Base-by-base conservation (phyloP, 2,113 vertebrate species). In the Percina caprodes region DNA sequence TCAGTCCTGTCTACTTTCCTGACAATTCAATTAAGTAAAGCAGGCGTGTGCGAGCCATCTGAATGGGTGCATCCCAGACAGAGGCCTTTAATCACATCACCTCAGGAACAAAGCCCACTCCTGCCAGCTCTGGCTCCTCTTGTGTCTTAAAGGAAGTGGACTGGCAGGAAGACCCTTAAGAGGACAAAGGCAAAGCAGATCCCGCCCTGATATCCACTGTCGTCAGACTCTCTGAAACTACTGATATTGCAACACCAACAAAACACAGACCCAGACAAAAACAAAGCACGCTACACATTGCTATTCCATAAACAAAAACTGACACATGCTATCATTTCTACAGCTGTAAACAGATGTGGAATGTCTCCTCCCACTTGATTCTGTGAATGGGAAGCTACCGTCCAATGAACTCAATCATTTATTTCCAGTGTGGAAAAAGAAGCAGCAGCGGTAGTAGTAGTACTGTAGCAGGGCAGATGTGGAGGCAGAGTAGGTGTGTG, bases 1-100 rank as follows among this genome's bases (percentile, higher is more conserved):
- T 35, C 33, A 61, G 42, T 79, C 49, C 70, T 45, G 81, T 85
- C 91, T 80, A 71, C 73, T 80, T 83, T 80, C 80, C 78, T 42
- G 70, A 89, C 80, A 86, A 87, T 90, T 89, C 68, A 89, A 92
- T 93, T 89, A 90, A 74, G 62, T 85, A 75, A 88, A 86, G 79
- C 82, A 86, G 84, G 91, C 69, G 74, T 86, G 86, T 69, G 82
- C 12, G 63, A 80, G 76, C 74, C 75, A 77, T 89, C 72, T 55
- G 74, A 87, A 82, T 81, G 73, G 77, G 19, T 48, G 15, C 83
- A 46, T 79, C 68, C 72, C 58, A 82, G 86, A 92, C 82, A 79
- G 76, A 77, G 30, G 79, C 80, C 85, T 90, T 91, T 89, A 88
- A 92, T 91, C 89, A 89, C 75, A 88, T 88, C 86, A 90, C 86